phyloP scores from a whole-genome alignment of 2,113 vertebrate species.

The Rissa tridactyla region DNA sequence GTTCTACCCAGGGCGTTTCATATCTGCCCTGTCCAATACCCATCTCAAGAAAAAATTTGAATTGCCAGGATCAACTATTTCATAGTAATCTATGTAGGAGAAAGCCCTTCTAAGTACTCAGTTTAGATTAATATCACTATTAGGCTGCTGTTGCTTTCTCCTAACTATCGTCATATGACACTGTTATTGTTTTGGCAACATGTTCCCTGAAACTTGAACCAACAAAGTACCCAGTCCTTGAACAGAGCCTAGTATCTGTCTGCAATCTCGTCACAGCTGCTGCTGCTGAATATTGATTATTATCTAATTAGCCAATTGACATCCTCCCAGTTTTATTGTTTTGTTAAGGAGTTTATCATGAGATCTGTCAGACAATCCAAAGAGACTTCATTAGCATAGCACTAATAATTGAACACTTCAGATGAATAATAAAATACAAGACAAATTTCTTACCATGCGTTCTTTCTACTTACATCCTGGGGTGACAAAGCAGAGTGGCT shows the following conservation, averaged over 20 bases:
- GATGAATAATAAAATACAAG: constrained; percentile 5
- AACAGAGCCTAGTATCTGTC: neutral
- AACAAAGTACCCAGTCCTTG: neutral
- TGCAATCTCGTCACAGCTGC: neutral
- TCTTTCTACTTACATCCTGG: neutral
- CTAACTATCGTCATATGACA: neutral
- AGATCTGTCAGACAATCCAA: neutral
- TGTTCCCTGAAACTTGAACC: neutral
- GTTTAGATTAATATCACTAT: neutral
- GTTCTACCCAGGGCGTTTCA: neutral
- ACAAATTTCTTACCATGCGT: neutral
- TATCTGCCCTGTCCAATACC: neutral
- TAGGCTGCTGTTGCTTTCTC: neutral
- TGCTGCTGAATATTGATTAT: neutral
- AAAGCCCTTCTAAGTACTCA: neutral
- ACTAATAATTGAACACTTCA: neutral
- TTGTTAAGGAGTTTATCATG: constrained; percentile 4
- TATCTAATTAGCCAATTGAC: neutral
- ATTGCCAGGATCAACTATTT: neutral
- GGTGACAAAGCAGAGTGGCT: neutral
- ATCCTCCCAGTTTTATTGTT: neutral
- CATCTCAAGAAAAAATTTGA: neutral
- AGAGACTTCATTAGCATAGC: neutral
- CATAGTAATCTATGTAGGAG: neutral
- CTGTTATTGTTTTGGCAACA: neutral